These are phyloP conservation scores for Drosophila arawakana DNA, from an alignment of 1,140 invertebrate genomes.

Conservation along the genomic window DNA sequence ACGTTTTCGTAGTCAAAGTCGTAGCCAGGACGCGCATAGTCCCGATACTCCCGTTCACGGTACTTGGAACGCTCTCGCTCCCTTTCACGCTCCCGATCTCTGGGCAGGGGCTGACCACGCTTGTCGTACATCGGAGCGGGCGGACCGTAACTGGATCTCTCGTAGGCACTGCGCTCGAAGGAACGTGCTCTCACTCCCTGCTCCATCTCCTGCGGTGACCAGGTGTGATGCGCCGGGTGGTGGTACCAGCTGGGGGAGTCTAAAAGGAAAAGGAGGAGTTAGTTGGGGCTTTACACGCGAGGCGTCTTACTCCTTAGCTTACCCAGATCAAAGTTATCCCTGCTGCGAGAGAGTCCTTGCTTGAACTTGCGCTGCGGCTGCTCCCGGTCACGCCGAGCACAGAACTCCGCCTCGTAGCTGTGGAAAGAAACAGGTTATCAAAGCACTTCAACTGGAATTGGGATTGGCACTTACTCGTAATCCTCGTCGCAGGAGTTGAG, in stretches of 20 bases:
- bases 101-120: slow-evolving; percentile 59
- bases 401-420: slow-evolving; percentile 80
- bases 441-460: neutral
- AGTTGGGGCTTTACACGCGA: neutral
- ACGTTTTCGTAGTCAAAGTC: slow-evolving; percentile 83
- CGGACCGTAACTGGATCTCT: slow-evolving; percentile 81
- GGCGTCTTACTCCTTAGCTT: neutral
- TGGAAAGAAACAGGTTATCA: neutral
- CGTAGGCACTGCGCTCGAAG: slow-evolving; percentile 81
- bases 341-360: slow-evolving; percentile 72
- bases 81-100: slow-evolving; percentile 54
- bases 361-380: slow-evolving; percentile 74
- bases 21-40: slow-evolving; percentile 75
- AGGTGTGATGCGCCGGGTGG: slow-evolving; percentile 76
- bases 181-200: slow-evolving; percentile 63
- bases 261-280: neutral
- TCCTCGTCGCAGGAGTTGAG: slow-evolving; percentile 85
- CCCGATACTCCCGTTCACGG: slow-evolving; percentile 66
- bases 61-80: slow-evolving; percentile 61
- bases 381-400: slow-evolving; percentile 69
- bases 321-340: slow-evolving; percentile 82
- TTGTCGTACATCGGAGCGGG: slow-evolving; percentile 81
- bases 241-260: slow-evolving; percentile 84
- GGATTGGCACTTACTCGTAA: slow-evolving; percentile 84
- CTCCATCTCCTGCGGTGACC: slow-evolving; percentile 83